A percentile compares a stretch with the other conserved stretches of the same genome.
These are phyloP conservation scores for Steatocranus sp. DNA, from an alignment of 2,797 vertebrate species.

Conservation along the genomic window DNA sequence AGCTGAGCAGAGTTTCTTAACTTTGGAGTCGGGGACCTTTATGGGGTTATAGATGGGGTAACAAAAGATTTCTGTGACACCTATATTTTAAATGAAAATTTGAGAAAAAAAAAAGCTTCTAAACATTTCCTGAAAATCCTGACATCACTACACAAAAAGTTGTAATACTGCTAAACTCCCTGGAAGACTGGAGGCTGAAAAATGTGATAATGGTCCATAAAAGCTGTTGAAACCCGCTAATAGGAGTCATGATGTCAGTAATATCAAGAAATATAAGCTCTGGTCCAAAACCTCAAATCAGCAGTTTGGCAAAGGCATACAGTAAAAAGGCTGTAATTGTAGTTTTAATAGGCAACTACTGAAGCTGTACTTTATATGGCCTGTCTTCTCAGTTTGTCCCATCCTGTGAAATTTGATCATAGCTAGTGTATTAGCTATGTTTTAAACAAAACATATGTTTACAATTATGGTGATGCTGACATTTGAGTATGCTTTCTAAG, in stretches of 20 bases:
- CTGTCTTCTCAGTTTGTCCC: not conserved
- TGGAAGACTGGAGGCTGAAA: not conserved
- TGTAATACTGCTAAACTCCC: not conserved
- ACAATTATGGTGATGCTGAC: not conserved
- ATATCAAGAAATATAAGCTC: not conserved
- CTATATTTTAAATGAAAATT: not conserved
- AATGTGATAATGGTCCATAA: not conserved
- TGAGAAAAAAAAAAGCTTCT: not conserved
- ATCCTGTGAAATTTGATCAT: not conserved
- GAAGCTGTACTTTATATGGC: not conserved
- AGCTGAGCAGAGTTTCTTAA: slow-evolving; percentile 5
- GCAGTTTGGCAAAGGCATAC: not conserved
- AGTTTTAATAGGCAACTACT: not conserved
- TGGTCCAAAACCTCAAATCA: not conserved
- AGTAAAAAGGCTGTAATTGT: not conserved
- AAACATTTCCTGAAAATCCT: not conserved
- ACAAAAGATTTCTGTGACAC: not conserved
- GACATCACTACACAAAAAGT: not conserved
- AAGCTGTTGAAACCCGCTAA: not conserved
- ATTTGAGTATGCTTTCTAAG: not conserved
- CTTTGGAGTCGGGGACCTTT: not conserved
- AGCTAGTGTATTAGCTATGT: not conserved
- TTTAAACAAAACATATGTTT: not conserved
- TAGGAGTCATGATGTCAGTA: not conserved
- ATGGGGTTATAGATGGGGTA: slow-evolving; percentile 6